phyloP scores from a whole-genome alignment of 53 echinoderm and acorn worm species.

The Astropecten irregularis region DNA sequence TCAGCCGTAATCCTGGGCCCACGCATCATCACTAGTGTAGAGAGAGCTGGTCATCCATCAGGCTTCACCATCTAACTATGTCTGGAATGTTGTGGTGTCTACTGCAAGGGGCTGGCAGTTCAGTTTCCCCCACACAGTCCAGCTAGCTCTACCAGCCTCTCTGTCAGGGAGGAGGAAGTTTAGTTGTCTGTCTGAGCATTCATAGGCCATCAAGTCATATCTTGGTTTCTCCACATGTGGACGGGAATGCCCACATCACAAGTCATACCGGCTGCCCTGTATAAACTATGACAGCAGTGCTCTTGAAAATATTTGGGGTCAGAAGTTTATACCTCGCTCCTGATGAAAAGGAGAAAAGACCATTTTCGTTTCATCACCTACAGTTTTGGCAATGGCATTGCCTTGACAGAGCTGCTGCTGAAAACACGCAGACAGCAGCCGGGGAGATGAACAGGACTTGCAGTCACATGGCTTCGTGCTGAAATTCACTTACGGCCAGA shows the following conservation, averaged over 20 bases:
- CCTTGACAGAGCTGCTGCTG: conserved; percentile 12
- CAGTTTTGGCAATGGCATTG: conserved; percentile 9
- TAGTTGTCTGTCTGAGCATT: no score
- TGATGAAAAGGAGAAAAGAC: conserved; percentile 11
- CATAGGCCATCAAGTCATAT: background rate
- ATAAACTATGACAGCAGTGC: conserved; percentile 26
- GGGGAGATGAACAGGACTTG: background rate
- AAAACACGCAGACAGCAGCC: background rate
- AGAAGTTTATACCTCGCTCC: conserved; percentile 29
- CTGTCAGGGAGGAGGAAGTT: no score
- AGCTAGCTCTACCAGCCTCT: no score
- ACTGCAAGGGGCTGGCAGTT: background rate
- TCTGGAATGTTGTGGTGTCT: conserved; percentile 38
- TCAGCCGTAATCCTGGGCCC: conserved; percentile 13
- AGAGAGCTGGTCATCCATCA: conserved; percentile 35
- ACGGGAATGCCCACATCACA: conserved; percentile 2
- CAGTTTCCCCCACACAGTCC: background rate
- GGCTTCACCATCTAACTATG: background rate
- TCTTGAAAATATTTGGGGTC: conserved; percentile 50
- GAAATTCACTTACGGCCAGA: conserved; percentile 33
- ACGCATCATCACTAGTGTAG: conserved; percentile 39
- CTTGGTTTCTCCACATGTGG: conserved; percentile 1
- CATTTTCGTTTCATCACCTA: conserved; percentile 9
- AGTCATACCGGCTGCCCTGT: background rate
- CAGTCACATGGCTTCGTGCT: background rate